Evolutionary conservation across 1,140 invertebrate genomes (phyloP), one percentile per base, ranked within the genome.

Genomic region (Cephus cinctus): DNA sequence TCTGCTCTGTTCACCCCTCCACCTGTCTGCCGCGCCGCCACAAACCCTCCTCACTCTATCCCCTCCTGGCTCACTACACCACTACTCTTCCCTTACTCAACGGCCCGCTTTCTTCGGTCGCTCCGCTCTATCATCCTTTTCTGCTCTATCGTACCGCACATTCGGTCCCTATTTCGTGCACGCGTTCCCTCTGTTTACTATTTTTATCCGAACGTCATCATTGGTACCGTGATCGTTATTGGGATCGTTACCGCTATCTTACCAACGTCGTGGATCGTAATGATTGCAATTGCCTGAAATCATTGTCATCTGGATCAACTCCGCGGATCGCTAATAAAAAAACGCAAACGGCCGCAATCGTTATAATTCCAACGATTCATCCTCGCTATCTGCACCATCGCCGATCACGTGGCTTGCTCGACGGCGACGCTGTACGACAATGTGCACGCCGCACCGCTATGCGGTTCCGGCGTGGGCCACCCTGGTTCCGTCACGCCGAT

Each of bases 391-490:
- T 81, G 83, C 81, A 84, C 82, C 80, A 83, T 83, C 82, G 78
- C 80, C 78, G 83, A 86, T 82, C 84, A 86, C 83, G 85, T 86
- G 86, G 85, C 83, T 82, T 83, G 81, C 78, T 82, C 84, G 77
- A 83, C 83, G 82, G 84, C 86, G 79, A 81, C 81, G 73, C 84
- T 88, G 82, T 88, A 87, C 85, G 86, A 87, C 83, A 85, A 86
- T 84, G 84, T 85, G 65, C 73, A 74, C 71, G 73, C 73, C 79
- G 80, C 80, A 80, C 80, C 78, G 76, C 78, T 82, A 73, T 80
- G 81, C 80, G 81, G 81, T 78, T 75, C 80, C 78, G 81, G 82
- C 79, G 80, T 83, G 74, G 81, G 80, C 75, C 83, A 84, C 67
- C 83, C 84, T 76, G 78, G 71, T 67, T 77, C 71, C 61, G 69